Base-by-base conservation (phyloP, 2,888 invertebrate species). In the Bruchidius siliquastri region DNA sequence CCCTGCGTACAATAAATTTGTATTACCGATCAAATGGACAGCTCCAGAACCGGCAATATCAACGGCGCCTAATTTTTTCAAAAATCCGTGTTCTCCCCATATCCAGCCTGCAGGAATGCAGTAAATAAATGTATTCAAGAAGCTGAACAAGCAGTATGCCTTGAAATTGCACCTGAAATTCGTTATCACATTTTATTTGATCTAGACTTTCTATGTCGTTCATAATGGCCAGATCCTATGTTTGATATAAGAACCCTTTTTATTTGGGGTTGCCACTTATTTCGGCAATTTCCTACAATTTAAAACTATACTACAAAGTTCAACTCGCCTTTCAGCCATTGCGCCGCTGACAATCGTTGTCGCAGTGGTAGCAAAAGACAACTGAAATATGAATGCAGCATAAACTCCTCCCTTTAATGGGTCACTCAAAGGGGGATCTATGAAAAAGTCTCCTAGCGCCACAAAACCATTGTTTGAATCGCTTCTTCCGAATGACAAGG, bases 101-200 rank as follows among this genome's bases (percentile, higher is more conserved):
- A 96, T 92, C 96, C 96, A 97, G 0, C 96, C 96, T 0, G 97
- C 97, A 0, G 97, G 97, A 75, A 97, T 90, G 83, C 97, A 96
- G 87, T 97, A 97, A 10, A 97, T 94, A 1, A 93, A 88, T 0
- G 97, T 97, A 83, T 97, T 97, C 21, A 96, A 84, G 72, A 96
- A 91, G 0, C 96, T 96, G 86, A 96, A 97, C 21, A 97, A 77
- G 81, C 96, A 96, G 84, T 97, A 97, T 0, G 97, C 96, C 82
- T 94, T 93, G 86, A 97, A 95, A 86, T 95, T 93, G 84, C 96
- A 96, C 76, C 95, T 95, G 86, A 74, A 77, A 69, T 72, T 72
- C 3, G 13, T 49, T 8, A 26, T 26, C n/a, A n/a, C n/a, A n/a
- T n/a, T n/a, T n/a, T n/a, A n/a, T n/a, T n/a, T n/a, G n/a, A n/a